Evolutionary conservation across 2,113 vertebrate genomes (phyloP).

Genomic region (Thalassoma bifasciatum): DNA sequence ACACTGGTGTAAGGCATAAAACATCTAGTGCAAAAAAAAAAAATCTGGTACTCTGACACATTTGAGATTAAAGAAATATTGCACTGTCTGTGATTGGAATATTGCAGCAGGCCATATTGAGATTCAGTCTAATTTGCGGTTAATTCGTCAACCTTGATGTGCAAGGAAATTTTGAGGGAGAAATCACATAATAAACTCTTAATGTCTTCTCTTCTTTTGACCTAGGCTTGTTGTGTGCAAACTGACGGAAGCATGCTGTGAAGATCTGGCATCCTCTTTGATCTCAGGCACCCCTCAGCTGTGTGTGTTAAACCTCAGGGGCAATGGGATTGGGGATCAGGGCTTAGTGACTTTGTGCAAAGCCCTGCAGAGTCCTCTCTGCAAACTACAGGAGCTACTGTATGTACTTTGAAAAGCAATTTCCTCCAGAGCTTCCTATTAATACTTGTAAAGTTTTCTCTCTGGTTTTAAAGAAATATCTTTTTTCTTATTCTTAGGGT

Average conservation of each 20-base stretch:
- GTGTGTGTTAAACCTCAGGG: slow-evolving; percentile 50
- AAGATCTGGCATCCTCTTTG: slow-evolving; percentile 63
- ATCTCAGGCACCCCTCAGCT: slow-evolving; percentile 63
- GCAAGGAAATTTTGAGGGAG: not conserved
- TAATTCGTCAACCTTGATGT: too few relatives aligned
- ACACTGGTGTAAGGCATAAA: too few relatives aligned
- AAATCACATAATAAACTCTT: not conserved
- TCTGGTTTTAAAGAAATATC: not conserved
- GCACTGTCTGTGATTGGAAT: too few relatives aligned
- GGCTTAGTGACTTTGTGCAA: slow-evolving; percentile 68
- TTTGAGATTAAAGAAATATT: too few relatives aligned
- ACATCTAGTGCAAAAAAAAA: too few relatives aligned
- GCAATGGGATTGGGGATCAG: slow-evolving; percentile 65
- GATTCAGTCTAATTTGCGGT: too few relatives aligned
- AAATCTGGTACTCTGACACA: too few relatives aligned
- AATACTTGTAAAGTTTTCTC: not conserved
- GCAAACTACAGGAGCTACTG: slow-evolving; percentile 73
- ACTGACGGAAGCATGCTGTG: slow-evolving; percentile 61
- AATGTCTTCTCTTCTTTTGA: not conserved
- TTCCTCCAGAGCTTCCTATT: not conserved
- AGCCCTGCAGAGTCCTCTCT: slow-evolving; percentile 65
- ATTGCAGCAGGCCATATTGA: too few relatives aligned
- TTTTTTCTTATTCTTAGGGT: slow-evolving; percentile 49
- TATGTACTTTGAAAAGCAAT: slow-evolving; percentile 34
- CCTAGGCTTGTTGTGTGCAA: slow-evolving; percentile 55